phyloP scores from a whole-genome alignment of 2,888 invertebrate genomes.

The Onchidella celtica region DNA sequence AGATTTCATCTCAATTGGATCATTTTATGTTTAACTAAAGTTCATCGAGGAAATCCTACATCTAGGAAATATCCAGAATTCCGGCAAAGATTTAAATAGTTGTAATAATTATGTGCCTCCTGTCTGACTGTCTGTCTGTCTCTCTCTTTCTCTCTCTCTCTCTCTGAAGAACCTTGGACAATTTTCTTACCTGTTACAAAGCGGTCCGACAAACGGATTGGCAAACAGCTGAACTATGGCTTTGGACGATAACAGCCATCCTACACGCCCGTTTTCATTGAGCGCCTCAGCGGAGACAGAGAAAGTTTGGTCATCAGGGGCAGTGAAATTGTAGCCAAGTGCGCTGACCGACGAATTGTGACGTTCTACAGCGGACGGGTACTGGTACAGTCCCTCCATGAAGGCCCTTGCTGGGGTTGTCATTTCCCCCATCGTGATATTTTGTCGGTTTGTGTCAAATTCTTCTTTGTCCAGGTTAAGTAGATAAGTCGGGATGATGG shows the following conservation, averaged over 20 bases:
- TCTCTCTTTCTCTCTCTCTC: too few relatives aligned
- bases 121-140: too few relatives aligned
- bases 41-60: too few relatives aligned
- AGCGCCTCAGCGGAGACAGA: constrained; percentile 60
- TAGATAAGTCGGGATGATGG: constrained; percentile 89
- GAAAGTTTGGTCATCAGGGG: not conserved
- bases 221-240: constrained; percentile 89
- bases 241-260: constrained; percentile 85
- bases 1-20: too few relatives aligned
- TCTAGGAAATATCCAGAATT: too few relatives aligned
- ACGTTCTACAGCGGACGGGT: not conserved
- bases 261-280: constrained; percentile 77
- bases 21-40: too few relatives aligned
- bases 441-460: constrained; percentile 20
- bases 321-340: not conserved
- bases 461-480: constrained; percentile 80
- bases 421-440: not conserved
- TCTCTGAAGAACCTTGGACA: too few relatives aligned
- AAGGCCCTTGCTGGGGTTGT: not conserved
- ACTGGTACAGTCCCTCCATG: too few relatives aligned
- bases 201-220: constrained; percentile 88
- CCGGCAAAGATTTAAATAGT: too few relatives aligned
- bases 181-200: constrained; percentile 82
- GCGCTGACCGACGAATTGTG: not conserved
- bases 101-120: too few relatives aligned